Percentiles rank a stretch among this genome's conserved stretches.
These are phyloP conservation scores for Harmothoe impar DNA, from an alignment of 2,888 invertebrate genomes.

Conservation along the genomic window DNA sequence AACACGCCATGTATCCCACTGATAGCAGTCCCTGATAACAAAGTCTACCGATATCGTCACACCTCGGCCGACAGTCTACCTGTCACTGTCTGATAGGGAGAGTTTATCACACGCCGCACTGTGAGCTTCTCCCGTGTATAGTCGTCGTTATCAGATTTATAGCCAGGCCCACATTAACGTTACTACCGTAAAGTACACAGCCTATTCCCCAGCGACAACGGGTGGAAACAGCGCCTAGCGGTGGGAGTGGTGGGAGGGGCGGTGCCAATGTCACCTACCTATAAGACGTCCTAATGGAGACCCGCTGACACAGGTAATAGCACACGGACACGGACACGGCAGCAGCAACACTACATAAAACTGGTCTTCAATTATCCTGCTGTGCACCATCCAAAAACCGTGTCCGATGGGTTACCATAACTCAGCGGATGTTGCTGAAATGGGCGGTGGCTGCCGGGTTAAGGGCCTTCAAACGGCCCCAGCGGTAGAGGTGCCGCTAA, in stretches of 20 bases:
- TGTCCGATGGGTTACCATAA: neutral
- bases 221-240: neutral
- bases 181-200: neutral
- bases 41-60: neutral
- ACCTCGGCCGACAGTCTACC: neutral
- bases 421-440: neutral
- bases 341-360: neutral
- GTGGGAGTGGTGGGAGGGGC: neutral
- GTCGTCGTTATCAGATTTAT: slow-evolving; percentile 15
- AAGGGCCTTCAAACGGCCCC: neutral
- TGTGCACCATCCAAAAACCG: neutral
- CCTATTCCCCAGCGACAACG: neutral
- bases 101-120: neutral
- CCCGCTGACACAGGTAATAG: slow-evolving; percentile 12
- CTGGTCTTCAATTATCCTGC: neutral
- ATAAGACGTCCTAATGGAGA: slow-evolving; percentile 24
- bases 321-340: neutral
- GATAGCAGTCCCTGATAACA: neutral
- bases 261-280: neutral
- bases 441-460: neutral
- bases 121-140: no score
- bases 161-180: neutral
- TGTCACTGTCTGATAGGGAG: neutral
- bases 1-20: no score
- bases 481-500: neutral